Base-by-base conservation (phyloP, 2,797 vertebrate species). In the Megaceryle alcyon region DNA sequence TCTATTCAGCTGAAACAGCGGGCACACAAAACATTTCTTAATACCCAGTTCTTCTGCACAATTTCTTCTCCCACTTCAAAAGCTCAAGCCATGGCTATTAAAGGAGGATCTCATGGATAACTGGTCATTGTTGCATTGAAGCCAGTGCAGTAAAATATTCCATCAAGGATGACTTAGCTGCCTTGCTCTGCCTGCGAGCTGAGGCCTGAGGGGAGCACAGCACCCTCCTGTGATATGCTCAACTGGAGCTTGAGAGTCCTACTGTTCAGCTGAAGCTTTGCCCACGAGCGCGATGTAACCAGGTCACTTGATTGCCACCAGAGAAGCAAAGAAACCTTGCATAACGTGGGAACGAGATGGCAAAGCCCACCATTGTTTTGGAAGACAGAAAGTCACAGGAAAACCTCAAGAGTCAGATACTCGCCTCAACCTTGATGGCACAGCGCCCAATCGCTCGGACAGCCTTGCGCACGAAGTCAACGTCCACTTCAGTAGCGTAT, bases 401-500 rank as follows among this genome's bases (percentile, higher is more conserved):
- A 56, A 65, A 14, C 1, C 29, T 35, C n/a, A 8, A 28, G 39
- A 12, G 20, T 10, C 4, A 39, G 78, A 41, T 81, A 96, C 98
- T 98, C 86, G 91, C 98, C 97, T 98, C 98, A 37, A 98, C 98
- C 78, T 98, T 98, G 95, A 98, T 98, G 95, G 98, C 98, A 25
- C 98, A 98, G 68, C 98, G 97, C 23, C 98, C 98, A 31, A 98
- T 98, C 60, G 98, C 98, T 44, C 98, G 97, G 61, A 98, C 98
- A 5, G 98, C 98, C 94, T 98, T 98, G 63, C 98, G 98, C 77
- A 98, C 98, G 6, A 98, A 98, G 92, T 98, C 98, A 5, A 98
- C 98, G 4, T 98, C 98, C 61, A 98, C 98, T 82, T 98, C 98
- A 1, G 98, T 98, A 73, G 98, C 98, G 1, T 98, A 98, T 64